These are phyloP conservation scores for Mus minutoides DNA, from an alignment of 2,797 vertebrate species.

Conservation along the genomic window DNA sequence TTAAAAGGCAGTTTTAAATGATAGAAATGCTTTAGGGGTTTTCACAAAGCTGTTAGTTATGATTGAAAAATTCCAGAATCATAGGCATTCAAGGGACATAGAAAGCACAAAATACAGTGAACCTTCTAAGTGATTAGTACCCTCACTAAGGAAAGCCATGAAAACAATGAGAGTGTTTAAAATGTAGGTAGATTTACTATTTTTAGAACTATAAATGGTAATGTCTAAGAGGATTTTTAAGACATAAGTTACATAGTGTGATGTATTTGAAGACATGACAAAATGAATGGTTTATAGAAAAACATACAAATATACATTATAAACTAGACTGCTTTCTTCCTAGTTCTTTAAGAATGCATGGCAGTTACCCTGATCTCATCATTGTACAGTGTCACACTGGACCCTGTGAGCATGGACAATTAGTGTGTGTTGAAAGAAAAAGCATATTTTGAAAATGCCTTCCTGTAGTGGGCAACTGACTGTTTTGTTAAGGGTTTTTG, in stretches of 20 bases:
- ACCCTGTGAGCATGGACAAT: neutral
- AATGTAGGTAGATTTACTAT: neutral
- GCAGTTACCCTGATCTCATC: neutral
- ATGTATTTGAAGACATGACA: constrained; percentile 51
- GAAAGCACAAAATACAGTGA: constrained; percentile 17
- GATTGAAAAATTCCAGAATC: constrained; percentile 33
- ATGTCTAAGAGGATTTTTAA: constrained; percentile 38
- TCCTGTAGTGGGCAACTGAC: neutral
- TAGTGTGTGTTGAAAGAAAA: neutral
- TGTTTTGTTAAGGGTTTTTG: neutral
- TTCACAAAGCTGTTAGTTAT: neutral
- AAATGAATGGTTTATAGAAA: constrained; percentile 44
- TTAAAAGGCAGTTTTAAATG: neutral
- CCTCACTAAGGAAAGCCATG: neutral
- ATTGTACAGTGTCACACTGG: neutral
- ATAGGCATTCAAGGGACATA: constrained; percentile 19
- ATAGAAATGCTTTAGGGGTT: constrained; percentile 9
- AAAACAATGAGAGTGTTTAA: constrained; percentile 36
- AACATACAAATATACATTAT: constrained; percentile 12
- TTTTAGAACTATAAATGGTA: constrained; percentile 11
- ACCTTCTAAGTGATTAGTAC: neutral
- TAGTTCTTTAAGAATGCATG: neutral
- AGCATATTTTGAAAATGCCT: neutral
- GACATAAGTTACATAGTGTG: constrained; percentile 35
- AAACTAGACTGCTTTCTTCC: neutral